These are phyloP conservation scores for Psilopsiagon aymara DNA, from an alignment of 2,113 vertebrate genomes.

Conservation along the genomic window DNA sequence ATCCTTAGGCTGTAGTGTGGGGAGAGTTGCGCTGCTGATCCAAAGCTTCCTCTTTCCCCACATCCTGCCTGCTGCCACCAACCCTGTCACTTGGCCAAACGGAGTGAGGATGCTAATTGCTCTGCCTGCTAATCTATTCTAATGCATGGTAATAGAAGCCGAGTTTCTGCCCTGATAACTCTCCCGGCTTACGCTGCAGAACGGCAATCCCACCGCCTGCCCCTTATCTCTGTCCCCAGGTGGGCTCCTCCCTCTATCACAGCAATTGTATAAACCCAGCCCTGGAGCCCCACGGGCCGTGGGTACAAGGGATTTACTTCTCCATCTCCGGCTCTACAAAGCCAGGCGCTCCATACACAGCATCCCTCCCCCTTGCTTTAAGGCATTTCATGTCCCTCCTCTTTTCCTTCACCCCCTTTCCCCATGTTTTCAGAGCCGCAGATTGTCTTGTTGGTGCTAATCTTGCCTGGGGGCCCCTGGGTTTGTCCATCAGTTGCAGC, in stretches of 20 bases:
- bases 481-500: not conserved
- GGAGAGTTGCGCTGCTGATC: not conserved
- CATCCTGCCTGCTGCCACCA: not conserved
- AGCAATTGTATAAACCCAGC: not conserved
- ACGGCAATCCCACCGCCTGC: not conserved
- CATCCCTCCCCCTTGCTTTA: not conserved
- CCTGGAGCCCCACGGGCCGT: not conserved
- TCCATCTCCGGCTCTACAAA: not conserved
- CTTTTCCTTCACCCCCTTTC: not conserved
- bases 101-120: constrained; percentile 53
- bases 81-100: not conserved
- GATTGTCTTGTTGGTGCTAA: not conserved
- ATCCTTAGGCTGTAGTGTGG: not conserved
- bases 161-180: constrained; percentile 68
- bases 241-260: constrained; percentile 35
- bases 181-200: constrained; percentile 14
- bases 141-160: constrained; percentile 74
- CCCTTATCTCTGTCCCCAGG: constrained; percentile 71
- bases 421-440: not conserved
- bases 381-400: not conserved
- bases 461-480: not conserved
- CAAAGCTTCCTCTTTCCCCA: not conserved
- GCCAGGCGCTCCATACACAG: not conserved
- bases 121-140: constrained; percentile 73
- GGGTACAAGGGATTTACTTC: constrained; percentile 27